Evolutionary conservation across 2,113 vertebrate species (phyloP).

Genomic region (Cinclus mexicanus): DNA sequence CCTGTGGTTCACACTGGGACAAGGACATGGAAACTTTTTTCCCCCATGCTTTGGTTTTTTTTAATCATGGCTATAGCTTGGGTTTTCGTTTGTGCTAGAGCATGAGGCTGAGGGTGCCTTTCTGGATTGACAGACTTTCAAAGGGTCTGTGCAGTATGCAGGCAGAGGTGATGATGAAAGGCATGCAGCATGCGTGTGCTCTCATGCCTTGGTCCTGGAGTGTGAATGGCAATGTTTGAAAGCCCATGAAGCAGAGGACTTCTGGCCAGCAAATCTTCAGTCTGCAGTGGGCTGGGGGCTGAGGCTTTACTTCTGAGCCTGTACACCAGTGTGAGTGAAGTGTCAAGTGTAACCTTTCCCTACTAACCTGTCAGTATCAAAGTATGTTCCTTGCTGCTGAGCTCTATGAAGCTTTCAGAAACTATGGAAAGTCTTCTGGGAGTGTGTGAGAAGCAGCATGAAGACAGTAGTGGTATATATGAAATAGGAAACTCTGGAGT

Average conservation of each 20-base stretch:
- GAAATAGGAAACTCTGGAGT: neutral
- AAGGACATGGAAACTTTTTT: neutral
- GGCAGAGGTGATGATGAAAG: neutral
- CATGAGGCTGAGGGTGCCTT: neutral
- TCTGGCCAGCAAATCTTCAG: neutral
- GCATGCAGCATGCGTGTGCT: rapidly evolving
- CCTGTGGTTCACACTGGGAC: neutral
- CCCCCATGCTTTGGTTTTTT: neutral
- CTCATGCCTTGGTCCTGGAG: neutral
- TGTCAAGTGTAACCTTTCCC: neutral
- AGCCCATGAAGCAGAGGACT: neutral
- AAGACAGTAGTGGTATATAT: neutral
- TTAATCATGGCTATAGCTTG: neutral
- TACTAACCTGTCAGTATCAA: neutral
- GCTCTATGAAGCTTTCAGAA: neutral
- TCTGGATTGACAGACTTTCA: neutral
- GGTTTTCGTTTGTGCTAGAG: neutral
- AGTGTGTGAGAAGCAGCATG: neutral
- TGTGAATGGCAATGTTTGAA: neutral
- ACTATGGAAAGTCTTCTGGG: neutral
- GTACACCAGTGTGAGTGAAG: neutral
- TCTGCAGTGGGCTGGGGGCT: neutral
- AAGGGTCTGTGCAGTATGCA: neutral
- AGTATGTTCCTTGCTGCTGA: neutral
- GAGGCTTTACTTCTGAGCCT: neutral